Base-by-base conservation (phyloP, 2,113 vertebrate genomes). In the Megaleporinus macrocephalus region DNA sequence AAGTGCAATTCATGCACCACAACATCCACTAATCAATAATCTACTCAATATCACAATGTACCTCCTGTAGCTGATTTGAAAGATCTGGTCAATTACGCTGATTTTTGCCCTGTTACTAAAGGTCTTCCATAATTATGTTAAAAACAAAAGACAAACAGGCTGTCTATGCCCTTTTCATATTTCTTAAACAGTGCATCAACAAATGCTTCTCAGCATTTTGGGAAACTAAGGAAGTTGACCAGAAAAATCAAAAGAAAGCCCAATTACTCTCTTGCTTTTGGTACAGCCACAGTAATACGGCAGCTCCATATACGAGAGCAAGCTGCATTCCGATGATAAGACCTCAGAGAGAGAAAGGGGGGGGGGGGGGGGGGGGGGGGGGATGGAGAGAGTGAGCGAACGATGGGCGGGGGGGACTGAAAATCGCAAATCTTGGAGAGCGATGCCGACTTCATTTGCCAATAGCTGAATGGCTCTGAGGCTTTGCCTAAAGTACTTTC, bases 281-380 rank as follows among this genome's bases (percentile, higher is more conserved):
- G 78, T 68, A 74, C n/a, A 51, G 57, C 69, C 63, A 62, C 78
- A 33, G 78, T 78, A 81, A 65, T 30, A 83, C 27, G 33, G 27
- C 68, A 41, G 78, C 63, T 74, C 57, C 9, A 24, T 81, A 83
- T 79, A 74, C 81, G 30, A 61, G 57, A 7, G 79, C 65, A 33
- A 61, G 86, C 86, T 87, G 86, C 55, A 71, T 69, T 65, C 76
- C 22, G 57, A 55, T n/a, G 78, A 87, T 87, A 87, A 87, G 85
- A 78, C 71, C 63, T 73, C 70, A 29, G 47, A 83, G 49, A 73
- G 53, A 66, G 75, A 27, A 62, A 27, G 77, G 22, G 72, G 6
- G 51, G 4, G n/a, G 51, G 33, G 29, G 20, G 73, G 59, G 44
- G 61, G 26, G 59, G 51, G 9, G 61, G 11, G 24, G 27, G 24